Evolutionary conservation across 2,888 invertebrate genomes (phyloP), one percentile per base, ranked within the genome.

Genomic region (Seira musarum): DNA sequence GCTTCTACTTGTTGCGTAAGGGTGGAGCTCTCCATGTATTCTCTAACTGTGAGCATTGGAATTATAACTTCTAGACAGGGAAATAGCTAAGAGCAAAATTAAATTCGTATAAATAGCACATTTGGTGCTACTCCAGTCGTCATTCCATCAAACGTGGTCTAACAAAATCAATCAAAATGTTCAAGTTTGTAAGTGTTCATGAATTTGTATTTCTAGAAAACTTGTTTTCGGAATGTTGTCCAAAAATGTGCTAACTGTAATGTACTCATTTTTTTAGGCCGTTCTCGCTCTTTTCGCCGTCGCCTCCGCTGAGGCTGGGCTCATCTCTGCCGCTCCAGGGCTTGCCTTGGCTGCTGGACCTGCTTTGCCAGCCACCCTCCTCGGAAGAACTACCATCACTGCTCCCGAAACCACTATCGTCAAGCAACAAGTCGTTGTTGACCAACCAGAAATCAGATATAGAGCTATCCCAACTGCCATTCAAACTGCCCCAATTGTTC

Each of bases 331-430:
- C 40, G 84, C 74, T n/a, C 40, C 46, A 64, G 57, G 19, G 8
- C 1, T 24, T 10, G 35, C 25, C 57, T 61, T 69, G 10, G 82
- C 82, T 25, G 61, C 71, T 60, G 83, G 86, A 60, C 87, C 87
- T 67, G 83, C 85, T 61, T 75, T 87, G 64, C 86, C 87, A 35
- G 86, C 88, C n/a, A 86, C 87, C 24, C 87, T 88, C 22, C 70
- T 88, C 24, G 87, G 88, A 66, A 87, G 84, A 80, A 88, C 88
- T n/a, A 84, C 87, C 25, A 82, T 87, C 68, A 87, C 86, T 49
- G 87, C 88, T 13, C 84, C 88, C n/a, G 87, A 88, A 83, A 87
- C 88, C 19, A 88, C 85, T 30, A 86, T 88, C 35, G 88, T 88
- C 71, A 87, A 87, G 77, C 88, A 88, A 85, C 88, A 87, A 22